Evolutionary conservation across 2,888 invertebrate species (phyloP).

Genomic region (Mimumesa dahlbomi): DNA sequence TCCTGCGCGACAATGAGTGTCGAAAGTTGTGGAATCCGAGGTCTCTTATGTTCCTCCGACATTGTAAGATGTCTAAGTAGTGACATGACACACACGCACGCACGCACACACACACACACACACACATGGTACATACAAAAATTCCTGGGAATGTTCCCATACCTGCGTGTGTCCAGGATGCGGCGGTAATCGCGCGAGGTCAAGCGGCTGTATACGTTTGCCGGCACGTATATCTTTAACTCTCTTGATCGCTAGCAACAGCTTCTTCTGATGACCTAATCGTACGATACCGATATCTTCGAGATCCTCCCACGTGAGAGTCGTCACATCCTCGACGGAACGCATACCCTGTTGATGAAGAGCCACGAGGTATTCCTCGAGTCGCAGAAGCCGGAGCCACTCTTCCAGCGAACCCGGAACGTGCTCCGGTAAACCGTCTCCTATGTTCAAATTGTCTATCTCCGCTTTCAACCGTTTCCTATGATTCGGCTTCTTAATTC

Average conservation of each 20-base stretch:
- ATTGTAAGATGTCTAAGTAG: too few relatives aligned
- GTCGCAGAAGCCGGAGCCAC: slow-evolving; percentile 94
- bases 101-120: too few relatives aligned
- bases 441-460: slow-evolving; percentile 95
- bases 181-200: slow-evolving; percentile 81
- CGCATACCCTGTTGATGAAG: slow-evolving; percentile 96
- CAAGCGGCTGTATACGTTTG: slow-evolving; percentile 84
- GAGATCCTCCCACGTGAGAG: slow-evolving; percentile 98
- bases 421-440: slow-evolving; percentile 96
- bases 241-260: slow-evolving; percentile 97
- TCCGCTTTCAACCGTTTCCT: slow-evolving; percentile 97
- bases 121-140: too few relatives aligned
- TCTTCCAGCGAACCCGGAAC: slow-evolving; percentile 96
- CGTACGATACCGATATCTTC: slow-evolving; percentile 98
- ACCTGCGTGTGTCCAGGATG: slow-evolving; percentile 81
- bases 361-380: slow-evolving; percentile 95
- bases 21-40: too few relatives aligned
- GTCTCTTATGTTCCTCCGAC: too few relatives aligned
- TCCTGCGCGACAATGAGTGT: too few relatives aligned
- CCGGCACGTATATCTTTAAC: slow-evolving; percentile 96
- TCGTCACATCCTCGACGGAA: slow-evolving; percentile 95
- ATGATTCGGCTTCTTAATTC: slow-evolving; percentile 97
- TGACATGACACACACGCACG: too few relatives aligned
- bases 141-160: background rate
- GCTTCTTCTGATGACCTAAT: slow-evolving; percentile 98